These are phyloP conservation scores for Lasius fuliginosus DNA, from an alignment of 2,888 invertebrate genomes.

Conservation along the genomic window DNA sequence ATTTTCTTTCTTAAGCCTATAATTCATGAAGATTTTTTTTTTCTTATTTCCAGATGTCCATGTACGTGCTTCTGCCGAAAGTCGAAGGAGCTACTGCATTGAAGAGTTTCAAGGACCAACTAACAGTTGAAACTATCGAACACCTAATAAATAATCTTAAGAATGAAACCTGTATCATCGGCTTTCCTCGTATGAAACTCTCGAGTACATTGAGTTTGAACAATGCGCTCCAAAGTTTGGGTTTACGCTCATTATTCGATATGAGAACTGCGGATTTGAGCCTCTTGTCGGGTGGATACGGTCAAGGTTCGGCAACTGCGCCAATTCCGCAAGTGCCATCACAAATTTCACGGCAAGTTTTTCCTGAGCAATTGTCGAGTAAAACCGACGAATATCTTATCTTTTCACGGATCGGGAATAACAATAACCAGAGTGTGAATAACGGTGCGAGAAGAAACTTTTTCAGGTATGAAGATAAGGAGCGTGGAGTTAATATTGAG, in stretches of 20 bases:
- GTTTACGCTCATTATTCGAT: constrained; percentile 89
- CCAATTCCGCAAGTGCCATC: neutral
- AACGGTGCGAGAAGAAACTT: constrained; percentile 60
- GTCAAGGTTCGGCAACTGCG: neutral
- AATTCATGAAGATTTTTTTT: neutral
- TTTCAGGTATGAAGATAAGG: constrained; percentile 78
- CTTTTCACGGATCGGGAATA: constrained; percentile 69
- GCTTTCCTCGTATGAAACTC: constrained; percentile 92
- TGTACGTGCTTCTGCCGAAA: constrained; percentile 90
- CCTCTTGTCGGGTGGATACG: constrained; percentile 88
- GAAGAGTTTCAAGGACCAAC: constrained; percentile 86
- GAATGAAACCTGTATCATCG: constrained; percentile 87
- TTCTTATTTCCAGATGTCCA: constrained; percentile 82
- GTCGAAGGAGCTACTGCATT: constrained; percentile 87
- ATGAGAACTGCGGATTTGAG: constrained; percentile 90
- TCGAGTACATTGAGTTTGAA: constrained; percentile 88
- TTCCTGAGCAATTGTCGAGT: neutral
- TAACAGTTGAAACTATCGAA: constrained; percentile 87
- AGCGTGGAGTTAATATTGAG: constrained; percentile 75
- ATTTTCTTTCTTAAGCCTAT: neutral
- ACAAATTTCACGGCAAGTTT: neutral
- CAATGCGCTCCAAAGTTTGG: constrained; percentile 88
- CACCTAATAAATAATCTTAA: constrained; percentile 86
- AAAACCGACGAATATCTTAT: constrained; percentile 55
- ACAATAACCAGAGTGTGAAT: neutral